Conservation (phyloP, 2,797 vertebrate genomes). For the Dipus sagitta region DNA sequence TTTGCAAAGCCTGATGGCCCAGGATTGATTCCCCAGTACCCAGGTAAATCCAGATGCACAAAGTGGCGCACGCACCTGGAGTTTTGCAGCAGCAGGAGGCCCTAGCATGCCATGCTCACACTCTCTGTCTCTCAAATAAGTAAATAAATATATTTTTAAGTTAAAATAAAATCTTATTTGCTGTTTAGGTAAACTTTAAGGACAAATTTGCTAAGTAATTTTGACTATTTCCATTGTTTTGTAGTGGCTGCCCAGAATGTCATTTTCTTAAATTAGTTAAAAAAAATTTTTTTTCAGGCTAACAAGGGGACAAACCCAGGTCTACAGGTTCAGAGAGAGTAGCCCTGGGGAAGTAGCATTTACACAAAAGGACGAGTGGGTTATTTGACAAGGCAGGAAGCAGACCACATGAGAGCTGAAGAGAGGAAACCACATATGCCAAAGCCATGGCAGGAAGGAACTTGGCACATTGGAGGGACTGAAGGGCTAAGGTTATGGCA, state of each 20-base stretch:
- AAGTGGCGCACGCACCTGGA: too few relatives aligned
- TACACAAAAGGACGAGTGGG: neutral
- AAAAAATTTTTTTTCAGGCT: too few relatives aligned
- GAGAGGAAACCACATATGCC: neutral
- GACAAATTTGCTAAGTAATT: constrained; percentile 25
- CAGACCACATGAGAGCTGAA: too few relatives aligned
- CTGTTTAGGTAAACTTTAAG: neutral
- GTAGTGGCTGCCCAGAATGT: neutral
- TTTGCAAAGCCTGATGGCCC: too few relatives aligned
- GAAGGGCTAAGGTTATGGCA: neutral
- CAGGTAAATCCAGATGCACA: too few relatives aligned
- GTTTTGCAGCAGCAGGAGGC: too few relatives aligned
- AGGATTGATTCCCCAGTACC: too few relatives aligned
- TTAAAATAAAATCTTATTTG: neutral
- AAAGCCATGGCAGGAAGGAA: neutral
- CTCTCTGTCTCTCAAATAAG: too few relatives aligned
- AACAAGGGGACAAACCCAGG: neutral
- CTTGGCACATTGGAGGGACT: neutral
- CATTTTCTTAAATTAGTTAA: neutral
- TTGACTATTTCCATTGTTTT: constrained; percentile 19
- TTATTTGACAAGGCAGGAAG: neutral
- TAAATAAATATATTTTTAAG: neutral
- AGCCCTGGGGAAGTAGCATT: neutral
- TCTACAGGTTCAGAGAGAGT: neutral
- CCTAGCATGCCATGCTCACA: too few relatives aligned